Percentiles rank a stretch among this genome's conserved stretches.
These are phyloP conservation scores for Caenorhabditis macrosperma DNA, from an alignment of 2,888 invertebrate species.

Conservation along the genomic window DNA sequence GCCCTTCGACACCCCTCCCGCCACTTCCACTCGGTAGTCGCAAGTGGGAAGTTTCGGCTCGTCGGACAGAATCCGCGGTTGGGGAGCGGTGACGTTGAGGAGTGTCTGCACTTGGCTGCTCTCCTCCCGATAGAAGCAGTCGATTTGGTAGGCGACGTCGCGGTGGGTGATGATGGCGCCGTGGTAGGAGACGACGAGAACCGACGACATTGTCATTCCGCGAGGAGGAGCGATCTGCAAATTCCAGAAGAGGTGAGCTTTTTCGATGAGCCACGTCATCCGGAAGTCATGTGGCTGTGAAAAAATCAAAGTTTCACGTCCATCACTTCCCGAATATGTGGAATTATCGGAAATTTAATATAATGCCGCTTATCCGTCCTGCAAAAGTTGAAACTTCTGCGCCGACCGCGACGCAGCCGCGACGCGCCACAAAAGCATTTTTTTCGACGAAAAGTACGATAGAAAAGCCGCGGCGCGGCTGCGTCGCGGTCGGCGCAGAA, in stretches of 20 bases:
- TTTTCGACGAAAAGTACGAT: too few species aligned
- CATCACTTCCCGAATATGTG: too few species aligned
- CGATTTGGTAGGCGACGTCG: slow-evolving; percentile 58
- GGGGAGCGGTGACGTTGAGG: slow-evolving; percentile 51
- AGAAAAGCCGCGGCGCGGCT: too few species aligned
- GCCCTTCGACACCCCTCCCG: slow-evolving; percentile 6
- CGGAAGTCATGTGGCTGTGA: too few species aligned
- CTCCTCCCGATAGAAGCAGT: slow-evolving; percentile 58
- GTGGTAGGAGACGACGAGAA: slow-evolving; percentile 53
- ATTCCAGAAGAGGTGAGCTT: background rate
- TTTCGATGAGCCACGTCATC: too few species aligned
- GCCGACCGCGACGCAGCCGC: too few species aligned
- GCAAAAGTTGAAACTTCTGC: too few species aligned
- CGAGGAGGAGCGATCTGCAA: slow-evolving; percentile 38
- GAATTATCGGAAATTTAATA: too few species aligned
- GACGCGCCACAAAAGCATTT: too few species aligned
- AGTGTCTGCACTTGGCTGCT: slow-evolving; percentile 48
- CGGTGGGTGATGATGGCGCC: slow-evolving; percentile 58
- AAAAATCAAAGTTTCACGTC: too few species aligned
- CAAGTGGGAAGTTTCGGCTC: slow-evolving; percentile 44
- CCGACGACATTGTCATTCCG: slow-evolving; percentile 56
- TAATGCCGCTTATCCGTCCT: too few species aligned
- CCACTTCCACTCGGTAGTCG: slow-evolving; percentile 50
- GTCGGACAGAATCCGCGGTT: slow-evolving; percentile 39
- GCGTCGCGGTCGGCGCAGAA: too few species aligned